Percentiles rank a stretch among this genome's conserved stretches.
Evolutionary conservation across 2,888 invertebrate genomes (phyloP).

Genomic region (Marasmarcha lunaedactyla): DNA sequence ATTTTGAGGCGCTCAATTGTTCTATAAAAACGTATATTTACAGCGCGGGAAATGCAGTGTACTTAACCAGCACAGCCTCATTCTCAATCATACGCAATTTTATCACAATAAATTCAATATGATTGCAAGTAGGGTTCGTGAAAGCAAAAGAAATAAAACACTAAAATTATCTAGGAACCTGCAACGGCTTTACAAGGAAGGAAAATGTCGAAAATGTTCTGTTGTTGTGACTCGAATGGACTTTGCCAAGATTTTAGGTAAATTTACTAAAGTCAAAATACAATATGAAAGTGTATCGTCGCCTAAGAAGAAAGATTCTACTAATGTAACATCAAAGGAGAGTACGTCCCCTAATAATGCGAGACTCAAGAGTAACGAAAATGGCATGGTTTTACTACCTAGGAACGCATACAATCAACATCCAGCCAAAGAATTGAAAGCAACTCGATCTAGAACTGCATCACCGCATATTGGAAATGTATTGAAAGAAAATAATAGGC

Average conservation of each 20-base stretch:
- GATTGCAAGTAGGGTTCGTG: constrained; percentile 18
- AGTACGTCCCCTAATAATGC: constrained; percentile 20
- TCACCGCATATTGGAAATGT: constrained; percentile 30
- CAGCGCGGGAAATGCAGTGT: constrained; percentile 65
- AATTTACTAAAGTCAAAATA: constrained; percentile 62
- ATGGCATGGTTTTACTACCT: constrained; percentile 54
- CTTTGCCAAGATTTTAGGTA: constrained; percentile 61
- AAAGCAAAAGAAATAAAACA: constrained; percentile 32
- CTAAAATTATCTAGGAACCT: constrained; percentile 44
- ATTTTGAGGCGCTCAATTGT: too few species aligned
- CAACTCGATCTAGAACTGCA: constrained; percentile 19
- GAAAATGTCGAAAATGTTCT: constrained; percentile 55
- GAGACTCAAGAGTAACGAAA: constrained; percentile 51
- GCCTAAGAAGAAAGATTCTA: constrained; percentile 27
- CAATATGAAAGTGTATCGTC: constrained; percentile 50
- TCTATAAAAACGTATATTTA: too few species aligned
- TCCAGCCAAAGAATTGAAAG: constrained; percentile 34
- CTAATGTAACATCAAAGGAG: neutral
- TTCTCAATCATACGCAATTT: neutral
- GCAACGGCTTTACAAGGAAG: constrained; percentile 49
- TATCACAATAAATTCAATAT: constrained; percentile 28
- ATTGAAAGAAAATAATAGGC: constrained; percentile 49
- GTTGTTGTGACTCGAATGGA: constrained; percentile 60
- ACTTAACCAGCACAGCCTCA: neutral
- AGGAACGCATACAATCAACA: constrained; percentile 40